Conservation (phyloP, 2,888 invertebrate genomes). For the Anoplius nigerrimus region DNA sequence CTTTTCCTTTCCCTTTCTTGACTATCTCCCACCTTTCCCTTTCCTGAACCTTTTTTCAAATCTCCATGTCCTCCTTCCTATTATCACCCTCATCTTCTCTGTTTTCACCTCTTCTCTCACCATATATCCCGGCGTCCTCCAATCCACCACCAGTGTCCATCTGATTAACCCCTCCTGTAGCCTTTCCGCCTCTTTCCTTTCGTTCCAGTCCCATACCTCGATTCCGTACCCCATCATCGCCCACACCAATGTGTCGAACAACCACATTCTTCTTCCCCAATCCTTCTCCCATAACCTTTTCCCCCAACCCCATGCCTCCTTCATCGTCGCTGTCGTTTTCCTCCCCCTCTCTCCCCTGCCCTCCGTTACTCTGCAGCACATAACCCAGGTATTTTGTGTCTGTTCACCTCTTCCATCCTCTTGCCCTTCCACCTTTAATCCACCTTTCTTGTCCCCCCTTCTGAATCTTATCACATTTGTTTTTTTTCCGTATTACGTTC, state of each 20-base stretch:
- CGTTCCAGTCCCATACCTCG: conserved; percentile 1
- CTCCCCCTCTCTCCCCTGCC: background rate
- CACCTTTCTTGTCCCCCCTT: too few relatives aligned
- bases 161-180: background rate
- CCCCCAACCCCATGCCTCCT: background rate
- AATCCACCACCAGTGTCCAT: conserved; percentile 7
- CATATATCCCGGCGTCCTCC: too few relatives aligned
- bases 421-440: conserved; percentile 8
- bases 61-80: background rate
- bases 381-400: background rate
- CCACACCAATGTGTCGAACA: conserved; percentile 1
- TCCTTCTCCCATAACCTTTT: too few relatives aligned
- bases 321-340: background rate
- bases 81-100: background rate
- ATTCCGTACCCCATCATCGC: background rate
- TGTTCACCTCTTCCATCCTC: conserved; percentile 5
- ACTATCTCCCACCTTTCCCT: too few relatives aligned
- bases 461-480: too few relatives aligned
- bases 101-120: background rate
- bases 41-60: conserved; percentile 4
- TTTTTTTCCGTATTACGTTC: too few relatives aligned
- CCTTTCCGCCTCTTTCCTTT: background rate
- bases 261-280: too few relatives aligned
- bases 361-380: background rate
- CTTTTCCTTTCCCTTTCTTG: too few relatives aligned